Base-by-base conservation (phyloP, 2,113 vertebrate species). In the Stegostoma tigrinum region DNA sequence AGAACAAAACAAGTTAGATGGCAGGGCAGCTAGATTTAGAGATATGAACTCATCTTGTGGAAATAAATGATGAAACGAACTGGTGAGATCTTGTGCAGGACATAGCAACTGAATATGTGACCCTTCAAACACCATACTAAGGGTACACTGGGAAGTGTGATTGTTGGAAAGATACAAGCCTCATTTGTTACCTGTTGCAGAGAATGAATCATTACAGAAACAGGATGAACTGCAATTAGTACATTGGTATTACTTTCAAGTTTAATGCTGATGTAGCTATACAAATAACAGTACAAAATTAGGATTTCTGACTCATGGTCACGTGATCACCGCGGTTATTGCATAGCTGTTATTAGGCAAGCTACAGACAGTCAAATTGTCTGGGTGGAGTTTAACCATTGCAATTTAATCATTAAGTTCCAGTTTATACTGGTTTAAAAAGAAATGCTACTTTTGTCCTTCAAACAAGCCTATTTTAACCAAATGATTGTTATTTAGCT, bases 301-400 rank as follows among this genome's bases (percentile, higher is more conserved):
- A 94, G 91, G 34, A 70, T 94, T 67, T 38, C 91, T 94, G 91
- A 94, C 66, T 94, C 91, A 94, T 42, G 91, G 68, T 23, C 66
- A 68, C n/a, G 42, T 94, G 91, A 94, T 45, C 38, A 67, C 7
- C 68, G 91, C 38, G 64, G 66, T 45, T 66, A 68, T 23, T 67
- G 91, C 66, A 68, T 45, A 66, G 66, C 66, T 94, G 91, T 68
- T 94, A 68, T 68, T 94, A 38, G 68, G 66, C 6, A 94, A 38
- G 64, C 23, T 67, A 42, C n/a, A 67, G 64, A 68, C 38, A 68
- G 61, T 70, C n/a, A 67, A 94, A 70, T 21, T 70, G 64, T 38
- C 67, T 68, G 91, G 91, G 91, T 94, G 91, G 64, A 94, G 91
- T 94, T 94, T 94, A 94, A 66, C 66, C 91, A 70, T 38, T 94